Evolutionary conservation across 1,140 invertebrate genomes (phyloP), one percentile per base, ranked within the genome.

Genomic region (Papilio xuthus): DNA sequence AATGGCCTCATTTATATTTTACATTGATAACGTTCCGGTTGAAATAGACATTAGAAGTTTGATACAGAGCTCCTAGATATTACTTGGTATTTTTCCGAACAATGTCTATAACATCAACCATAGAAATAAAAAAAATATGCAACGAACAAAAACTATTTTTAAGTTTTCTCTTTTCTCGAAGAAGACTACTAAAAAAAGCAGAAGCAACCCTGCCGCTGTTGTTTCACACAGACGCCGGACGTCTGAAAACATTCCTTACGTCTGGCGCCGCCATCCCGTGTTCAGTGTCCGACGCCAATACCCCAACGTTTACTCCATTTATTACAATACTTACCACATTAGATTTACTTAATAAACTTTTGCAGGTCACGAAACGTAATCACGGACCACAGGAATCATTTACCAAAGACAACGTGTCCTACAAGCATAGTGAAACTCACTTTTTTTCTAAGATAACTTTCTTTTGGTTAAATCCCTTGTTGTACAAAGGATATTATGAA

Each of bases 381-480:
- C 78, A 78, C 12, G 77, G 79, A 26, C 78, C 77, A 70, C 82
- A 79, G 23, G 91, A 90, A 80, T 86, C 84, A 20, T 77, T 88
- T 18, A 79, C 74, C 15, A 84, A 85, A 78, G 70, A 80, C 20
- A 89, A 90, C 41, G 78, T 87, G 20, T 80, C 84, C n/a, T 95
- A 95, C 78, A 93, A 95, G 80, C 95, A 97, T 80, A 94, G 95
- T 15, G 90, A 94, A 77, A 95, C 95, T 7, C 95, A 95, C 85
- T 95, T 97, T 76, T 95, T 96, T 79, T 97, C 96, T 0, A 96
- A 96, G 90, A 94, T 96, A 53, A 96, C 96, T 18, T 98, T 97
- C 88, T 97, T 95, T 90, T 98, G 97, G 97, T 89, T 98, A 28
- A 96, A 95, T 63, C 92, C 95, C 6, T 88, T 98, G 3, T 87